Evolutionary conservation across 1,140 invertebrate species (phyloP).

Genomic region (Heterodera carotae): DNA sequence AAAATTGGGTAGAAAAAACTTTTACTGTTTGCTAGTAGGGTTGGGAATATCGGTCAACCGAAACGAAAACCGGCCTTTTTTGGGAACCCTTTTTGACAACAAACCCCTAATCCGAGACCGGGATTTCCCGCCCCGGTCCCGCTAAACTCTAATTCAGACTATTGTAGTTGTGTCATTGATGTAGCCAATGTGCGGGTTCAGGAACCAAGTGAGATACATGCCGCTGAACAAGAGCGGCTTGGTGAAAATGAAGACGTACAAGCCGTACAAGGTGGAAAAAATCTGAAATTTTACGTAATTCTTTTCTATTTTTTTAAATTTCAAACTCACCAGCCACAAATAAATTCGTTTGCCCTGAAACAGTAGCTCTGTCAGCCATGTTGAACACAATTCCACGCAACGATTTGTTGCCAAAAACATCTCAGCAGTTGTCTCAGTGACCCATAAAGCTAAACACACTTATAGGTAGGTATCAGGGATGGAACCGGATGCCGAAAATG

Average conservation of each 20-base stretch:
- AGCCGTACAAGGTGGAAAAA: constrained; percentile 9
- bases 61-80: no score
- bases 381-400: constrained; percentile 24
- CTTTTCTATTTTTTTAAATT: no score
- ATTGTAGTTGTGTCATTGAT: neutral
- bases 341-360: constrained; percentile 32
- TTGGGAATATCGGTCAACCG: no score
- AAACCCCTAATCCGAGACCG: no score
- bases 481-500: no score
- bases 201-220: constrained; percentile 12
- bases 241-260: constrained; percentile 4
- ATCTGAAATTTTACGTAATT: no score
- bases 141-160: neutral
- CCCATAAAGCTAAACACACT: constrained; percentile 28
- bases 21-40: no score
- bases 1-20: no score
- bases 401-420: constrained; percentile 32
- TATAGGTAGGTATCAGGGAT: no score
- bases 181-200: constrained; percentile 31
- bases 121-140: no score
- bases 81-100: no score
- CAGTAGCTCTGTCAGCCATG: neutral
- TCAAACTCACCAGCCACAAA: constrained; percentile 35
- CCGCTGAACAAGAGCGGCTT: constrained; percentile 17
- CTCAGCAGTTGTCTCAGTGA: constrained; percentile 8